A percentile compares a stretch with the other conserved stretches of the same genome.
These are phyloP conservation scores for Physella acuta DNA, from an alignment of 1,140 invertebrate genomes.

Conservation along the genomic window DNA sequence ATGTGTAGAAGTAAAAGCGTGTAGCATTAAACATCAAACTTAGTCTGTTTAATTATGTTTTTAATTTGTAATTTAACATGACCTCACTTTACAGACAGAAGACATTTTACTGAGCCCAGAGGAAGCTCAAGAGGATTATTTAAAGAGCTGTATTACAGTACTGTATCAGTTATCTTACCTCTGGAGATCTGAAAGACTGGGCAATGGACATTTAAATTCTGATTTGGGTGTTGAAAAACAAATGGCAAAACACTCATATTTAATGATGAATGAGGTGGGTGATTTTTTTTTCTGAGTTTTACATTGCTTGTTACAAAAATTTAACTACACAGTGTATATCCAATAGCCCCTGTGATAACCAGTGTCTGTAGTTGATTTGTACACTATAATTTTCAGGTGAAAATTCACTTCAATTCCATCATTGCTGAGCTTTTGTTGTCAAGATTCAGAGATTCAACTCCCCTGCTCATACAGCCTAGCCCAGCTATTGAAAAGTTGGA, in stretches of 20 bases:
- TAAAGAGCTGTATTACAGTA: constrained; percentile 45
- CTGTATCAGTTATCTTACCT: constrained; percentile 42
- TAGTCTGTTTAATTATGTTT: background rate
- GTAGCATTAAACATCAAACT: no score
- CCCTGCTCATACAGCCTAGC: constrained; percentile 39
- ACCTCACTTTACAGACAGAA: constrained; percentile 26
- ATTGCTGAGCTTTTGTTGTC: constrained; percentile 42
- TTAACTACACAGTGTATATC: background rate
- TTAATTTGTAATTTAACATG: background rate
- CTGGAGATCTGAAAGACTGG: constrained; percentile 42
- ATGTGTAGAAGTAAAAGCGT: no score
- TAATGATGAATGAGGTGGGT: constrained; percentile 35
- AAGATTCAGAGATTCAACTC: constrained; percentile 37
- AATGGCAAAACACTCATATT: constrained; percentile 32
- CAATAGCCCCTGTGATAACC: background rate
- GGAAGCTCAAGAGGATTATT: constrained; percentile 36
- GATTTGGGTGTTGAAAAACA: constrained; percentile 32
- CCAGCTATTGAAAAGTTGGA: constrained; percentile 36
- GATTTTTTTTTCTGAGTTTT: background rate
- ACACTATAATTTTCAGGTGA: constrained; percentile 31
- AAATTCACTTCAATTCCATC: constrained; percentile 46
- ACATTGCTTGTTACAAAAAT: background rate
- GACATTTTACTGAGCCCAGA: constrained; percentile 40
- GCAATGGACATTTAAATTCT: constrained; percentile 40
- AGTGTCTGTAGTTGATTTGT: background rate